Evolutionary conservation across 2,888 invertebrate genomes (phyloP).

Genomic region (Miltochrista miniata): DNA sequence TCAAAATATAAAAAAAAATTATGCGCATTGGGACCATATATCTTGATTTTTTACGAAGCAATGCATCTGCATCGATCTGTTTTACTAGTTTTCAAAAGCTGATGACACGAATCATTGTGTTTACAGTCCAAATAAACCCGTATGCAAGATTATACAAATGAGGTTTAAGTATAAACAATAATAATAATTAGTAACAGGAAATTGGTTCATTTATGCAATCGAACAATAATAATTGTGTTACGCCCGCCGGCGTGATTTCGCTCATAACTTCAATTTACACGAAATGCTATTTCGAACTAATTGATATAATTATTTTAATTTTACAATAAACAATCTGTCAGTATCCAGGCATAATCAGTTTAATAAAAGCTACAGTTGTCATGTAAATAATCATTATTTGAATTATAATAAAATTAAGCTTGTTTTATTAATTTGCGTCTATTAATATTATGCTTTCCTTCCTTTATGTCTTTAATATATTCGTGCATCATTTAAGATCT

Average conservation of each 20-base stretch:
- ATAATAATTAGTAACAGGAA: slow-evolving; percentile 42
- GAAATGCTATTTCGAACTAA: slow-evolving; percentile 56
- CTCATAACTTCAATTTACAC: slow-evolving; percentile 60
- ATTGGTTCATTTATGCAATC: slow-evolving; percentile 49
- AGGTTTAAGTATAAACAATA: slow-evolving; percentile 33
- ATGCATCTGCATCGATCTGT: no score
- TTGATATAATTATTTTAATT: slow-evolving; percentile 66
- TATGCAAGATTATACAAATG: slow-evolving; percentile 15
- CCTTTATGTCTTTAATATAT: background rate
- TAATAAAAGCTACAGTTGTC: slow-evolving; percentile 19
- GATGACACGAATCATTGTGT: no score
- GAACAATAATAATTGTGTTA: slow-evolving; percentile 49
- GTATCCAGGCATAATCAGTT: slow-evolving; percentile 33
- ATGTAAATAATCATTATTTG: slow-evolving; percentile 12
- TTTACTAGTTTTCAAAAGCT: no score
- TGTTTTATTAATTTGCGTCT: background rate
- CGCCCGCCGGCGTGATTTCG: slow-evolving; percentile 50
- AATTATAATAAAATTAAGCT: slow-evolving; percentile 8
- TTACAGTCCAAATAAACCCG: background rate
- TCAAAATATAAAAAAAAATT: no score
- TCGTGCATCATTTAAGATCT: no score
- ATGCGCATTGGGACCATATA: no score
- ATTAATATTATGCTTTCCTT: background rate
- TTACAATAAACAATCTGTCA: slow-evolving; percentile 49
- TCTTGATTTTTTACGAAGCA: no score